Base-by-base conservation (phyloP, 2,113 vertebrate genomes). In the Rhizomys pruinosus region DNA sequence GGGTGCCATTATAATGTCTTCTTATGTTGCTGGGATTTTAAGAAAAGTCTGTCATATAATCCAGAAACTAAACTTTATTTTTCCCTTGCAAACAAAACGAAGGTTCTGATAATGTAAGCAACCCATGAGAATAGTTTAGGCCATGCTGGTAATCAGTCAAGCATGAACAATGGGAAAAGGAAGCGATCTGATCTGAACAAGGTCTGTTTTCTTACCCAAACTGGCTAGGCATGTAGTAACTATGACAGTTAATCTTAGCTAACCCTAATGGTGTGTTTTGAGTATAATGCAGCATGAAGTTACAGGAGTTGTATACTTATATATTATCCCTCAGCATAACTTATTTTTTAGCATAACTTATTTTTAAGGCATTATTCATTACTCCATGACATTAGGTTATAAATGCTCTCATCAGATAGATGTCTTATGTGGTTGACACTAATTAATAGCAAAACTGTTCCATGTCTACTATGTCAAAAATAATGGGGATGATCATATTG, bases 331-430 rank as follows among this genome's bases (percentile, higher is more conserved):
- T 93, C 80, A 84, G 55, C 55, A 55, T 76, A 71, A 86, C 37
- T 74, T n/a, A n/a, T n/a, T n/a, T n/a, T n/a, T n/a, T n/a, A n/a
- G n/a, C 42, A 34, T 66, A 13, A 76, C 86, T 85, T 19, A 89
- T 79, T 16, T 66, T n/a, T n/a, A n/a, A 81, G 52, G 61, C 15
- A 13, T 87, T 64, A 39, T 32, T n/a, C 63, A 72, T 42, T 79
- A 39, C 78, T 78, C 82, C 72, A 55, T 59, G 57, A 93, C 87
- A 71, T 44, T 74, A 63, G n/a, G 52, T 89, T 84, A n/a, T n/a
- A 55, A 84, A 55, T 39, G 84, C 76, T 77, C 20, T 57, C 39
- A 66, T 32, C 34, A 86, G 64, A 47, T 71, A 86, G 64, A 47
- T 71, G 29, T 77, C 68, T 84, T 23, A 82, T 44, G 10, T 74